Evolutionary conservation across 2,797 vertebrate genomes (phyloP).

Genomic region (Apogon talboti): DNA sequence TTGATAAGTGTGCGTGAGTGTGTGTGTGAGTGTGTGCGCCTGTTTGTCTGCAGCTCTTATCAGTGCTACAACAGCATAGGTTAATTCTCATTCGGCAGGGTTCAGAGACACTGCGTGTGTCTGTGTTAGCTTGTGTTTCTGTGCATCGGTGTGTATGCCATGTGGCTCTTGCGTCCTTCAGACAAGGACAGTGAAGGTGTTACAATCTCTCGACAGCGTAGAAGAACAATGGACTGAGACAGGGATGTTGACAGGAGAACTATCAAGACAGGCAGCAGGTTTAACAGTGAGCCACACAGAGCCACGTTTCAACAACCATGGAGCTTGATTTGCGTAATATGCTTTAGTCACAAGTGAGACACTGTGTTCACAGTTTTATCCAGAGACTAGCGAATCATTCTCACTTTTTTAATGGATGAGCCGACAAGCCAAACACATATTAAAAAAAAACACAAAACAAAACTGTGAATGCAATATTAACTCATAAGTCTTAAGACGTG

Average conservation of each 20-base stretch:
- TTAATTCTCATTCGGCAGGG: constrained; percentile 68
- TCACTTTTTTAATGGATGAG: constrained; percentile 27
- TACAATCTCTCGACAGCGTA: constrained; percentile 41
- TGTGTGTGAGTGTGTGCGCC: constrained; percentile 30
- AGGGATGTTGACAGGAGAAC: constrained; percentile 7
- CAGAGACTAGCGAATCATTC: constrained; percentile 19
- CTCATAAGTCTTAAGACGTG: no score
- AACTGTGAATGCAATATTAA: no score
- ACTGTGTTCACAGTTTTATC: constrained; percentile 22
- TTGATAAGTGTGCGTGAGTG: constrained; percentile 56
- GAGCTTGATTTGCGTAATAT: constrained; percentile 21
- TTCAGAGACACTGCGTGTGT: constrained; percentile 32
- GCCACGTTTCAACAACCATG: not conserved
- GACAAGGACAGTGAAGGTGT: constrained; percentile 63
- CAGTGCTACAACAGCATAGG: constrained; percentile 59
- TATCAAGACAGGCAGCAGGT: constrained; percentile 8
- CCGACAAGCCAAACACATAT: not conserved
- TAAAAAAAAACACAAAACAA: no score
- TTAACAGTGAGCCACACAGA: constrained; percentile 22
- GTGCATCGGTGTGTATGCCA: constrained; percentile 24
- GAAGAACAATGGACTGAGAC: constrained; percentile 3
- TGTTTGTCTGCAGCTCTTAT: constrained; percentile 66
- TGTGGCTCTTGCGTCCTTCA: constrained; percentile 62
- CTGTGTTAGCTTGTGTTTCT: constrained; percentile 4
- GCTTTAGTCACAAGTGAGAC: constrained; percentile 7